A percentile compares a stretch with the other conserved stretches of the same genome.
These are phyloP conservation scores for Arctocebus calabarensis DNA, from an alignment of 2,797 vertebrate genomes.

Conservation along the genomic window DNA sequence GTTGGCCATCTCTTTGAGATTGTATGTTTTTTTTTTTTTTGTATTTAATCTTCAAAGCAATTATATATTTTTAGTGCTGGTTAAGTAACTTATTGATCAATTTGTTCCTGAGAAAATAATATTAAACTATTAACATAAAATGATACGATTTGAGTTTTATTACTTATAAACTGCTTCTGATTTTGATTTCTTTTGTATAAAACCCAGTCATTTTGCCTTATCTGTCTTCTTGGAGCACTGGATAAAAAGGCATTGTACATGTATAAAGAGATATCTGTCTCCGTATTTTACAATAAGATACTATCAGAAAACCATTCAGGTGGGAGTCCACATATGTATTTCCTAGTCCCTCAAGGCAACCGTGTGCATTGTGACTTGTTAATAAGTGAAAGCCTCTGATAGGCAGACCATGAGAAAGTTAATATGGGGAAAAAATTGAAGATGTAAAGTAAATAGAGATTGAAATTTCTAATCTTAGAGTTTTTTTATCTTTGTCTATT, in stretches of 20 bases:
- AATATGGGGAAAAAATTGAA: not conserved
- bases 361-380: not conserved
- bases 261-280: not conserved
- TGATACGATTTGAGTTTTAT: not conserved
- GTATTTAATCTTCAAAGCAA: not conserved
- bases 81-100: not conserved
- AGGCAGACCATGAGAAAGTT: not conserved
- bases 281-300: not conserved
- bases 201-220: not conserved
- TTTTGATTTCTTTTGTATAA: conserved; percentile 44
- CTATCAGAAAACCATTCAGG: not conserved
- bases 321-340: not conserved
- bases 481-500: not conserved
- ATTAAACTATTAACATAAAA: not conserved
- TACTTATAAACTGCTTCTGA: not conserved
- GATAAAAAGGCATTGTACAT: not conserved
- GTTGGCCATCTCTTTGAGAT: too few relatives aligned
- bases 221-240: not conserved
- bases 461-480: conserved; percentile 25
- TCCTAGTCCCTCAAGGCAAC: not conserved
- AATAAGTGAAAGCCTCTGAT: not conserved
- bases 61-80: conserved; percentile 37
- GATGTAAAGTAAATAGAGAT: not conserved
- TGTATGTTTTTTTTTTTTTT: not conserved
- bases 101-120: conserved; percentile 13